A percentile compares a stretch with the other conserved stretches of the same genome.
phyloP scores from a whole-genome alignment of 2,113 vertebrate genomes.

The Anser cygnoides region DNA sequence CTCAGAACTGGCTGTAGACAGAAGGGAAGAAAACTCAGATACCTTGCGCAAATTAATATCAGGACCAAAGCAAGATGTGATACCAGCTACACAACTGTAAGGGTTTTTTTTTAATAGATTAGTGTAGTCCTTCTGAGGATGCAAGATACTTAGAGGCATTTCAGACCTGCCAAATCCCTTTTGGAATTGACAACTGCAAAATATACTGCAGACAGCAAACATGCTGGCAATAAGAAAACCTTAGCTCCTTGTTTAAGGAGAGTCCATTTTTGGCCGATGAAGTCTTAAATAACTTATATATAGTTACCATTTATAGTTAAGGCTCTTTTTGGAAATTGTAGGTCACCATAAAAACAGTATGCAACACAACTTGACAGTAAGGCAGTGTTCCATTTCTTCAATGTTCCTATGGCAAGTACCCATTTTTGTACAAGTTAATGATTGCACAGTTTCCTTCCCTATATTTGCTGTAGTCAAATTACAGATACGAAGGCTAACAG shows the following conservation, averaged over 20 bases:
- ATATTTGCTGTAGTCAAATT: slow-evolving; percentile 66
- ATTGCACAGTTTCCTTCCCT: slow-evolving; percentile 71
- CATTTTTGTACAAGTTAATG: slow-evolving; percentile 64
- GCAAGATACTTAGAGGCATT: slow-evolving; percentile 24
- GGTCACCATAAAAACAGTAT: slow-evolving; percentile 74
- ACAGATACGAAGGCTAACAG: slow-evolving; percentile 68
- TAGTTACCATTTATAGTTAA: slow-evolving; percentile 78
- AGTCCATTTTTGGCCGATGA: slow-evolving; percentile 70
- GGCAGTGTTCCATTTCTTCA: slow-evolving; percentile 77
- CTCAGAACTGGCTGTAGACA: background rate
- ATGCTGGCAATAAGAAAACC: slow-evolving; percentile 65
- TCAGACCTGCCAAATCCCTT: slow-evolving; percentile 56
- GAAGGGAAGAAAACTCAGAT: background rate
- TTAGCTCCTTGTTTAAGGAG: slow-evolving; percentile 55
- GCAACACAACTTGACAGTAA: slow-evolving; percentile 76
- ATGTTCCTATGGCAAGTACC: slow-evolving; percentile 76
- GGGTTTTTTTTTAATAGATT: background rate
- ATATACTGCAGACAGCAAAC: slow-evolving; percentile 64
- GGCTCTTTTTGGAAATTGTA: slow-evolving; percentile 80
- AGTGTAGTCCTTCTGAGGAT: background rate
- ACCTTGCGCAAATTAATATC: background rate
- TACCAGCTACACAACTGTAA: background rate
- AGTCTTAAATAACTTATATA: slow-evolving; percentile 77
- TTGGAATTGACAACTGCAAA: slow-evolving; percentile 43
- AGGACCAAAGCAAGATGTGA: background rate